A percentile compares a stretch with the other conserved stretches of the same genome.
These are phyloP conservation scores for Dendroctonus valens DNA, from an alignment of 1,140 invertebrate genomes.

Conservation along the genomic window DNA sequence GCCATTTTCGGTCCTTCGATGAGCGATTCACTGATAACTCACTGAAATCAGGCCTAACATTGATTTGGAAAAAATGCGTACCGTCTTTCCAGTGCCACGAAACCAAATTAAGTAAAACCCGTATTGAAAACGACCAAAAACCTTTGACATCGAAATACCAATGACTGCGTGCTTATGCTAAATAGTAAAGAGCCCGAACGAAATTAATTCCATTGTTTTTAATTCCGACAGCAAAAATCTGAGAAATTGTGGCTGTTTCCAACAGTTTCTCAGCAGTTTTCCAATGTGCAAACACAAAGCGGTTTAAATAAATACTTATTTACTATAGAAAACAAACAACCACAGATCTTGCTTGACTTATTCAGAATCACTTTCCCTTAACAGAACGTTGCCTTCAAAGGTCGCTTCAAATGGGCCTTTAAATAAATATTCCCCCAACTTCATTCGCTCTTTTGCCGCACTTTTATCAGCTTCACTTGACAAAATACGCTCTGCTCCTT, in stretches of 20 bases:
- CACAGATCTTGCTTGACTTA: conserved; percentile 14
- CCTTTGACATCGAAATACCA: neutral
- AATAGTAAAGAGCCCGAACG: neutral
- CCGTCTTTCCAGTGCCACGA: neutral
- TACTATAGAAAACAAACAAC: neutral
- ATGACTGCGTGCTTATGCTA: neutral
- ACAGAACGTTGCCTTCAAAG: conserved; percentile 38
- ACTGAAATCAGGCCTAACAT: conserved; percentile 1
- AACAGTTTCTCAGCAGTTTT: too few relatives aligned
- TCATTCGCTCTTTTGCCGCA: conserved; percentile 13
- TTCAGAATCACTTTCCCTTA: conserved; percentile 43
- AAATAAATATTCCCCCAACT: conserved; percentile 40
- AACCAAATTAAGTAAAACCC: neutral
- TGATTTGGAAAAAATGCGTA: neutral
- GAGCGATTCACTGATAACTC: neutral
- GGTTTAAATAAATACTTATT: neutral
- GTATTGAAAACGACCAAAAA: neutral
- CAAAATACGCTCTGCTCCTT: conserved; percentile 7
- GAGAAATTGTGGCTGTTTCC: neutral
- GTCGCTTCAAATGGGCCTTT: conserved; percentile 44
- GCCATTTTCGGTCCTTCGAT: conserved; percentile 26
- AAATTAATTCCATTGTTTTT: neutral
- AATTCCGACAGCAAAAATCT: neutral
- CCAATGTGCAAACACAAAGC: neutral
- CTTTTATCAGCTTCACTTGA: conserved; percentile 18